phyloP scores from a whole-genome alignment of 2,113 vertebrate species.

The Stercorarius parasiticus region DNA sequence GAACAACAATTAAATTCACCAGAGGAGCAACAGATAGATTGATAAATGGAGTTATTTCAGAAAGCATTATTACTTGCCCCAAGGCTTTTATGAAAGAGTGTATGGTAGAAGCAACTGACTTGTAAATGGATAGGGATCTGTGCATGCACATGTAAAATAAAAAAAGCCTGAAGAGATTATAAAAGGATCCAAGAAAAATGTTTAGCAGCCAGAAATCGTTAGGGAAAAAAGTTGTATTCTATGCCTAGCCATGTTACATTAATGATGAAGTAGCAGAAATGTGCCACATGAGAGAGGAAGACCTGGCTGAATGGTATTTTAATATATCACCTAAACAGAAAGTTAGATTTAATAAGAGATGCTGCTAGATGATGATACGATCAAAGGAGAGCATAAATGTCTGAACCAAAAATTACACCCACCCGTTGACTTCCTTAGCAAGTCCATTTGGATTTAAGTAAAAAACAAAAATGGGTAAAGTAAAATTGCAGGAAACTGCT shows the following conservation, averaged over 20 bases:
- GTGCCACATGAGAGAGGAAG: not conserved
- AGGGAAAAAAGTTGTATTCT: not conserved
- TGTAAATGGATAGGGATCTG: slow-evolving; percentile 31
- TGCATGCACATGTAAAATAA: slow-evolving; percentile 1
- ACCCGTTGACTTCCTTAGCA: not conserved
- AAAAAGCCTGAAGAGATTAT: slow-evolving; percentile 30
- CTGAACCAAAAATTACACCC: slow-evolving; percentile 45
- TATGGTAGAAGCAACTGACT: slow-evolving; percentile 31
- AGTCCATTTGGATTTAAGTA: slow-evolving; percentile 41
- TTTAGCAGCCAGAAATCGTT: slow-evolving; percentile 19
- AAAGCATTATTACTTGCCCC: slow-evolving; percentile 63
- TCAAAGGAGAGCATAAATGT: not conserved
- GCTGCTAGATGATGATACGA: not conserved
- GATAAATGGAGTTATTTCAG: slow-evolving; percentile 68
- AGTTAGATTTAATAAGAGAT: slow-evolving; percentile 44
- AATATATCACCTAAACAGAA: not conserved
- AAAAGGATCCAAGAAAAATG: slow-evolving; percentile 43
- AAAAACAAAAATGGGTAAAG: slow-evolving; percentile 45
- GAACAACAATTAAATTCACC: slow-evolving; percentile 68
- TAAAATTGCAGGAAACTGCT: slow-evolving; percentile 55
- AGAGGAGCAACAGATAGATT: slow-evolving; percentile 53
- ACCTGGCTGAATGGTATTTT: slow-evolving; percentile 7
- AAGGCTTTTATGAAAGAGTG: slow-evolving; percentile 42
- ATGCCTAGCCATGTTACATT: not conserved
- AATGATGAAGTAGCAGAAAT: slow-evolving; percentile 1